Evolutionary conservation across 2,797 vertebrate species (phyloP).

Genomic region (Parauchenoglanis punctatus): DNA sequence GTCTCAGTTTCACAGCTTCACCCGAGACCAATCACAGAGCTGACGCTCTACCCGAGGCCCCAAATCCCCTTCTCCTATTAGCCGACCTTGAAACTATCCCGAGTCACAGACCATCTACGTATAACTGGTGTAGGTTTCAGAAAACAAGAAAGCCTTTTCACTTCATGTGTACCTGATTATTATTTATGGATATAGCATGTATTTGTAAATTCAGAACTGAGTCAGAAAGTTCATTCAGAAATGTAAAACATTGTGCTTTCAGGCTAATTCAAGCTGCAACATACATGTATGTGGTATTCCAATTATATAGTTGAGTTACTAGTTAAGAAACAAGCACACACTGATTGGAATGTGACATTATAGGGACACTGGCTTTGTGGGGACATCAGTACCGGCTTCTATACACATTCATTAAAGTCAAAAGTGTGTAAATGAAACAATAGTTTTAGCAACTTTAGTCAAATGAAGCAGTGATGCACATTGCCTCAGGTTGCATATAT

Average conservation of each 20-base stretch:
- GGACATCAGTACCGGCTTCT: neutral
- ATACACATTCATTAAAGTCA: too few relatives aligned
- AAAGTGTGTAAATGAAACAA: too few relatives aligned
- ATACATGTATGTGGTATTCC: neutral
- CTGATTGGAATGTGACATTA: neutral
- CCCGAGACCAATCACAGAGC: slow-evolving; percentile 47
- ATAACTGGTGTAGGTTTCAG: neutral
- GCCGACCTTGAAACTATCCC: slow-evolving; percentile 63
- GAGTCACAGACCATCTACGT: slow-evolving; percentile 30
- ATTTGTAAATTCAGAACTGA: neutral
- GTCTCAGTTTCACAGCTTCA: slow-evolving; percentile 52
- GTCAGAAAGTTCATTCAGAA: neutral
- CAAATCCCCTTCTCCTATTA: slow-evolving; percentile 61
- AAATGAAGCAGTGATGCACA: too few relatives aligned
- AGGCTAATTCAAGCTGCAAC: neutral
- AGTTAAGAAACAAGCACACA: neutral
- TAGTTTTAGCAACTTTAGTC: too few relatives aligned
- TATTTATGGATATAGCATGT: too few relatives aligned
- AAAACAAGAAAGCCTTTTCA: neutral
- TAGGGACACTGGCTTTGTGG: neutral
- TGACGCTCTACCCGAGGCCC: slow-evolving; percentile 43
- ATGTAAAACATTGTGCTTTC: neutral
- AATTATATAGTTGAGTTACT: too few relatives aligned
- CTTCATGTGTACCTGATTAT: neutral
- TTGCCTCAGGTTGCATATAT: too few relatives aligned